Percentiles rank a stretch among this genome's conserved stretches.
These are phyloP conservation scores for Mystacides longicornis DNA, from an alignment of 2,888 invertebrate genomes.

Conservation along the genomic window DNA sequence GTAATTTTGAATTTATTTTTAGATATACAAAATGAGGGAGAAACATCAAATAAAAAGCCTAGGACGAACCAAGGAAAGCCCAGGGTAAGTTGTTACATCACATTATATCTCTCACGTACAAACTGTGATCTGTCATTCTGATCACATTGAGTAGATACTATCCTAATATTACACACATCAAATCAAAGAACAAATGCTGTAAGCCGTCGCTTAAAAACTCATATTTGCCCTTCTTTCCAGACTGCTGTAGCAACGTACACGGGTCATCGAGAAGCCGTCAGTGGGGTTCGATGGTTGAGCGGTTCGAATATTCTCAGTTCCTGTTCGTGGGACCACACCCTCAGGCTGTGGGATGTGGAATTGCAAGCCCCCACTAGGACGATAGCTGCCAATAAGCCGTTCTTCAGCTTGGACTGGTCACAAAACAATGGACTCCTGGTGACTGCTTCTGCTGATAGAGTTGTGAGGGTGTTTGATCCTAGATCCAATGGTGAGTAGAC, in stretches of 20 bases:
- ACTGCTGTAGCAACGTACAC: conserved; percentile 79
- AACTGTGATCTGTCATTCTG: too few species aligned
- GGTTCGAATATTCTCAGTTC: conserved; percentile 72
- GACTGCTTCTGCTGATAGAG: conserved; percentile 85
- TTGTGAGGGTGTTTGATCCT: conserved; percentile 87
- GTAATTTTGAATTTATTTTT: too few species aligned
- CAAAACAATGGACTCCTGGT: conserved; percentile 64
- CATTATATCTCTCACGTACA: too few species aligned
- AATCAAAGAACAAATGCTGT: too few species aligned
- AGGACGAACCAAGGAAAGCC: conserved; percentile 51
- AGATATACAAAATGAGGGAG: conserved; percentile 51
- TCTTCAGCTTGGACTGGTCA: conserved; percentile 81
- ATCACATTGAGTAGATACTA: background rate
- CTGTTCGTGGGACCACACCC: conserved; percentile 91
- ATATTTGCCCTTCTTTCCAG: conserved; percentile 35
- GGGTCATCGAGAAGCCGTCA: conserved; percentile 89
- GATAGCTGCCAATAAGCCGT: conserved; percentile 74
- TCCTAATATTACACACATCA: too few species aligned
- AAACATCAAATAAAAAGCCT: conserved; percentile 52
- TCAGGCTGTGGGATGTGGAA: conserved; percentile 90
- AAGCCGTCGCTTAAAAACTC: background rate
- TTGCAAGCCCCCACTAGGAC: conserved; percentile 42
- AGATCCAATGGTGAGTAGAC: conserved; percentile 62
- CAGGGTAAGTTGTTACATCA: conserved; percentile 40
- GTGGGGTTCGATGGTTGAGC: conserved; percentile 78